Evolutionary conservation across 1,140 invertebrate species (phyloP), one percentile per base, ranked within the genome.

Genomic region (Kradibia gibbosae): DNA sequence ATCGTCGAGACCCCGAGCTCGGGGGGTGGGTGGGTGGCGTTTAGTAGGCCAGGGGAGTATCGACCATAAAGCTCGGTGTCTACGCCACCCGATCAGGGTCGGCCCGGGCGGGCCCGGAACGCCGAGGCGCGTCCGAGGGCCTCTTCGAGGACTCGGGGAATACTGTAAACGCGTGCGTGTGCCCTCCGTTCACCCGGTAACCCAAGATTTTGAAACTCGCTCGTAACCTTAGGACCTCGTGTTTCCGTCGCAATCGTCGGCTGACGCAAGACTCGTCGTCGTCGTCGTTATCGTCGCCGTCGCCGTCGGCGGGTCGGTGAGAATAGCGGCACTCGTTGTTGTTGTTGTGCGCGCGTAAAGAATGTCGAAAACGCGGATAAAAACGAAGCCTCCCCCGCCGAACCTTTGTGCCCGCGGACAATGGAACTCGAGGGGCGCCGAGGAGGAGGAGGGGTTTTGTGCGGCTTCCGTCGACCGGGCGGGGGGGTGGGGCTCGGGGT

Each of bases 311-410:
- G n/a, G n/a, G n/a, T n/a, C n/a, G n/a, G 50, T 17, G 22, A 53
- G n/a, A 20, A 3, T 53, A 4, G 50, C 13, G 3, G 15, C 50
- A 11, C 22, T 53, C 15, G 4, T 20, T 4, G 50, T 22, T 3
- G 22, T 11, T 20, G 15, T 53, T 53, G 15, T 53, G 22, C 22
- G 22, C 22, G 50, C 50, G 50, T 22, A 53, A 20, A 5, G 10
- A 22, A 53, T 22, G 10, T 53, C 50, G 15, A 53, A 53, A 67
- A 67, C 20, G 28, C 62, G 8, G 36, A 67, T 36, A 67, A 67
- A 67, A 36, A 36, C 36, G 62, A 67, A 36, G 62, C 62, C n/a
- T n/a, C n/a, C n/a, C n/a, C n/a, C n/a, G 28, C 50, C 45, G 45
- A 53, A 17, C 50, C 50, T 53, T 53, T 53, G 50, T 53, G 50